Evolutionary conservation across 2,888 invertebrate species (phyloP).

Genomic region (Phragmatobia fuliginosa): DNA sequence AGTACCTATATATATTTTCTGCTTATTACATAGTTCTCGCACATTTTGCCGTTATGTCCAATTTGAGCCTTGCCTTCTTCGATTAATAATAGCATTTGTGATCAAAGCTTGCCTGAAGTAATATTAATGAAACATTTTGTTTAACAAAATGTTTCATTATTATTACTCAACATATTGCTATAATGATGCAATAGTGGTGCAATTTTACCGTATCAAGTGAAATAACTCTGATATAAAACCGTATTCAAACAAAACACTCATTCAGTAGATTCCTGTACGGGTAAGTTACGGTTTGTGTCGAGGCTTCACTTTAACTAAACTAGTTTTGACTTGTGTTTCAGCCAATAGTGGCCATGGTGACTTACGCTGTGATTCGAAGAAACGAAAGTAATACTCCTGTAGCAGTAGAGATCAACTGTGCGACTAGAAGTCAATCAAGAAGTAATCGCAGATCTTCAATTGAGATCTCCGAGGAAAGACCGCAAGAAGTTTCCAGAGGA

Average conservation of each 20-base stretch:
- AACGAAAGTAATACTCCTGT: conserved; percentile 14
- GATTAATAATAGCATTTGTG: no score
- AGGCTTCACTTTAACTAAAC: conserved; percentile 1
- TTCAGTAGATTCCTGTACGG: conserved; percentile 1
- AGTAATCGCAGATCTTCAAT: conserved; percentile 5
- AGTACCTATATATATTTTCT: no score
- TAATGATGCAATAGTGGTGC: conserved; percentile 11
- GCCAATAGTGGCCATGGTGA: conserved; percentile 17
- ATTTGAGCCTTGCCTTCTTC: no score
- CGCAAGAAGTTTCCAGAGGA: conserved; percentile 8
- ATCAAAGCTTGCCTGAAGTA: no score
- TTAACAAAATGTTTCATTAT: not conserved
- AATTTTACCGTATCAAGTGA: not conserved
- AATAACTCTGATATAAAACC: not conserved
- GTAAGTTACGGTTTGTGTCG: not conserved
- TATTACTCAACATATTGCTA: not conserved
- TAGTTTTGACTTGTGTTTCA: conserved; percentile 39
- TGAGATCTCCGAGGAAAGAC: conserved; percentile 11
- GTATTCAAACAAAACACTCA: not conserved
- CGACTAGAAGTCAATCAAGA: conserved; percentile 1
- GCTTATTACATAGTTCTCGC: not conserved
- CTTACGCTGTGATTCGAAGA: conserved; percentile 21
- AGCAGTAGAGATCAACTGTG: not conserved
- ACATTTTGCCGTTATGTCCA: no score
- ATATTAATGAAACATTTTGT: no score